Evolutionary conservation across 2,113 vertebrate species (phyloP).

Genomic region (Epinephelus moara): DNA sequence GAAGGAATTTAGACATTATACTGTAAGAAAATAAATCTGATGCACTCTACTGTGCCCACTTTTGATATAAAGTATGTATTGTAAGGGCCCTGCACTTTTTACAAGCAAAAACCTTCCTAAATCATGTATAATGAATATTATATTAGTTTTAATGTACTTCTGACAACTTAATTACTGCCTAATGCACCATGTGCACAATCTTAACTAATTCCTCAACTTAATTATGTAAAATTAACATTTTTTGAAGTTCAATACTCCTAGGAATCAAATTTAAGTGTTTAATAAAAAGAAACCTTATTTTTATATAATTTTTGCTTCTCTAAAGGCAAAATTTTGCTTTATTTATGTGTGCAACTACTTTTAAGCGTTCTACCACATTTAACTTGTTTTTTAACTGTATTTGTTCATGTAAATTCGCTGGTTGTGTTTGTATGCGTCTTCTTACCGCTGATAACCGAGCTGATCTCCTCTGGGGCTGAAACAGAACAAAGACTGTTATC

Average conservation of each 20-base stretch:
- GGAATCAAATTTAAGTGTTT: neutral
- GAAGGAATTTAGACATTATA: neutral
- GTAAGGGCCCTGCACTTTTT: neutral
- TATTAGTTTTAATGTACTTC: neutral
- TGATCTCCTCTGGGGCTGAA: slow-evolving; percentile 95
- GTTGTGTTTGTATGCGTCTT: neutral
- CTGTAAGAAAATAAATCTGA: neutral
- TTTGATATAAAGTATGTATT: neutral
- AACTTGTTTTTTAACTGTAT: neutral
- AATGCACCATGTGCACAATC: neutral
- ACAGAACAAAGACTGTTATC: slow-evolving; percentile 55
- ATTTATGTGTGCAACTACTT: neutral
- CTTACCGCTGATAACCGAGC: slow-evolving; percentile 94
- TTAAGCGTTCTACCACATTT: neutral
- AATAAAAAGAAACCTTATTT: neutral
- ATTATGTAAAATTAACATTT: neutral
- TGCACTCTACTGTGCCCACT: neutral
- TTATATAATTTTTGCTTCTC: neutral
- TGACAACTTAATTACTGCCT: neutral
- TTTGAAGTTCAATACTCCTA: neutral
- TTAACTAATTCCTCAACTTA: neutral
- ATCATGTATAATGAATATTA: neutral
- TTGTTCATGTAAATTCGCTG: neutral
- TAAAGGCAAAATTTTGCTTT: neutral
- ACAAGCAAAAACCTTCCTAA: neutral